phyloP scores from a whole-genome alignment of 2,888 invertebrate species.

The Dinocampus coccinellae region DNA sequence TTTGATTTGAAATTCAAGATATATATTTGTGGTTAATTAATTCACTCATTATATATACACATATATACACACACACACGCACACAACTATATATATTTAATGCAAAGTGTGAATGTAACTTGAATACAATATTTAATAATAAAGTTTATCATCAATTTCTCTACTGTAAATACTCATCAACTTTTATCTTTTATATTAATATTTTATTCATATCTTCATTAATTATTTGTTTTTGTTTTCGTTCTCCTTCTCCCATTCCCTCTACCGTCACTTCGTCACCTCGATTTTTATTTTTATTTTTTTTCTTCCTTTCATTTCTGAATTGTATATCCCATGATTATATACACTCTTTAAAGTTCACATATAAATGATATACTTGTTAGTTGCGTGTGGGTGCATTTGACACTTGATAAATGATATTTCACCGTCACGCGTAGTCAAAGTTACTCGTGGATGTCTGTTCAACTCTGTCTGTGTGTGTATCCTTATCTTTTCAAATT shows the following conservation, averaged over 20 bases:
- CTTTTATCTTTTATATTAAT: neutral
- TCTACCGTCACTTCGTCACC: too few species aligned
- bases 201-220: neutral
- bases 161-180: too few species aligned
- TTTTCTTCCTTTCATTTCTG: neutral
- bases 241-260: too few species aligned
- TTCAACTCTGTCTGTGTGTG: neutral
- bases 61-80: too few species aligned
- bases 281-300: neutral
- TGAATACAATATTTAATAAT: too few species aligned
- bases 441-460: neutral
- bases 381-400: neutral
- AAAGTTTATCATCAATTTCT: too few species aligned
- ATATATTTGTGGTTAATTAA: too few species aligned
- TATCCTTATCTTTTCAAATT: neutral
- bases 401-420: conserved; percentile 3
- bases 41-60: too few species aligned
- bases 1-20: too few species aligned
- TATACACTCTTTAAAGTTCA: neutral
- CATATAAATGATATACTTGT: neutral
- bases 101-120: too few species aligned
- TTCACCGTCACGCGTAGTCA: neutral
- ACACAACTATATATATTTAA: too few species aligned
- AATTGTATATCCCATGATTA: neutral
- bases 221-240: too few species aligned